Evolutionary conservation across 2,888 invertebrate genomes (phyloP), one percentile per base, ranked within the genome.

Genomic region (Cremastobaeus sp.): DNA sequence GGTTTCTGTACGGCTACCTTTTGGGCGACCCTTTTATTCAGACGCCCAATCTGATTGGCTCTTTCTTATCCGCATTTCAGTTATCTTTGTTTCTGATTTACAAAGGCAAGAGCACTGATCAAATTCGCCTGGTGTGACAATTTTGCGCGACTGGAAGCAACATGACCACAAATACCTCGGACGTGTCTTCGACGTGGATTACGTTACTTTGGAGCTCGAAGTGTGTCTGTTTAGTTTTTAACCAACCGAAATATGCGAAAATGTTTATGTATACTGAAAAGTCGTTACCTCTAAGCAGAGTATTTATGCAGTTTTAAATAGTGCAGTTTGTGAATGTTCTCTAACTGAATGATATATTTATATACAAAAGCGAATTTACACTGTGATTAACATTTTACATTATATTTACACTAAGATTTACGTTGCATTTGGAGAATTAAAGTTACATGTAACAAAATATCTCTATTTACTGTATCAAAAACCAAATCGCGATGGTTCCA

Each of bases 1-100:
- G 98, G 97, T 91, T 93, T 76, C 85, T 93, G 1, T 98, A 97
- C 89, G 97, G 97, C 21, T 85, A 91, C 50, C 88, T 96, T 43
- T 90, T 95, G 76, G 89, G 92, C 50, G 96, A 98, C 88, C 85
- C 89, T 39, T 96, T 93, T 89, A 92, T 97, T 81, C 91, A 93
- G 90, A 89, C 93, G 77, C 94, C 96, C 34, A 96, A 96, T 88
- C 90, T 93, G 48, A 88, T 96, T 79, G 96, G 96, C 25, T 92
- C 92, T 72, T 79, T 92, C n/a, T 86, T 96, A 52, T 93, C 95
- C 1, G 86, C 91, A 35, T 89, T 92, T 78, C 96, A 96, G 88
- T 89, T 95, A 41, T 90, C 90, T n/a, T 88, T 96, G 9, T 96
- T 96, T 87, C 88, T 92, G 14, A 90, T 94, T 77, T 96, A 92